phyloP scores from a whole-genome alignment of 2,797 vertebrate genomes.

The Cossypha caffra region DNA sequence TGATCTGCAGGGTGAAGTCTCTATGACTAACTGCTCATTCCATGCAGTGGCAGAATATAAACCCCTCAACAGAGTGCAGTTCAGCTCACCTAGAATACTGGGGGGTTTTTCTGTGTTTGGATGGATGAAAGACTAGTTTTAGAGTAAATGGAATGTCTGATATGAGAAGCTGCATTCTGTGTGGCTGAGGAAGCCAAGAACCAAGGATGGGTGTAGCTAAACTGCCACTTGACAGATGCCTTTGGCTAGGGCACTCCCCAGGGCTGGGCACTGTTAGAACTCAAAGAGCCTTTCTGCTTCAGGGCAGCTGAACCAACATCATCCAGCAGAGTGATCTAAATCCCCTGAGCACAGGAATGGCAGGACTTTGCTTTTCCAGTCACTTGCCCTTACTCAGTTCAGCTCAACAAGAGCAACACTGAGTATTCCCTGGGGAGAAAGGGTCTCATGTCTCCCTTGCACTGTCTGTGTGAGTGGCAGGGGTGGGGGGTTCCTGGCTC shows the following conservation, averaged over 20 bases:
- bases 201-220: not conserved
- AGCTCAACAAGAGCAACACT: not conserved
- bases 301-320: not conserved
- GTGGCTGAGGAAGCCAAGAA: not conserved
- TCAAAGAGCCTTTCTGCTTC: not conserved
- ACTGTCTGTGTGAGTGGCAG: not conserved
- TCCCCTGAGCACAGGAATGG: not conserved
- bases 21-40: not conserved
- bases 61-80: not conserved
- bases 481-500: fast-evolving
- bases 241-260: not conserved
- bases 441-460: not conserved
- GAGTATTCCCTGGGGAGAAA: not conserved
- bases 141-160: not conserved
- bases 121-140: not conserved
- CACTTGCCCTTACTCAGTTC: not conserved
- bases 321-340: not conserved
- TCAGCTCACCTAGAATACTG: not conserved
- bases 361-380: not conserved
- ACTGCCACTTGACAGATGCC: not conserved
- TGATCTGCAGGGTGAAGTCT: not conserved
- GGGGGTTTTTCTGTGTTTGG: fast-evolving
- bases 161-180: not conserved
- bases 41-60: not conserved
- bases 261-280: not conserved